Evolutionary conservation across 2,797 vertebrate species (phyloP).

Genomic region (Epinephelus coioides): DNA sequence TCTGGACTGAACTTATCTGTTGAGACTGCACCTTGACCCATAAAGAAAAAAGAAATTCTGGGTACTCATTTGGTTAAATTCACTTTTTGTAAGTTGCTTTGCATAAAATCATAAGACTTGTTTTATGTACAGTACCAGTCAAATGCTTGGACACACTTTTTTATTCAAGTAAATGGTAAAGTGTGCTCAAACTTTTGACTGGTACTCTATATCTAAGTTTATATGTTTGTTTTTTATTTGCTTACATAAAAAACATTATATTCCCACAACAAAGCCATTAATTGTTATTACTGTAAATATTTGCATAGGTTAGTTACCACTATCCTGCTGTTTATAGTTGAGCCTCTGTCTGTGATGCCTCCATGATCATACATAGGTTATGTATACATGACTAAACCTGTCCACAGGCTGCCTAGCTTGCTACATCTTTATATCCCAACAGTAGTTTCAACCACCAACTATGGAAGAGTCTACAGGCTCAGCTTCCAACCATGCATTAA

Average conservation of each 20-base stretch:
- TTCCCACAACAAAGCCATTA: neutral
- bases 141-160: no score
- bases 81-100: neutral
- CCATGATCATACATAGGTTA: neutral
- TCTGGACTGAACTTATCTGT: neutral
- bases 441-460: neutral
- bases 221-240: neutral
- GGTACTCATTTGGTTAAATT: neutral
- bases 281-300: slow-evolving; percentile 18
- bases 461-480: slow-evolving; percentile 1
- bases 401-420: neutral
- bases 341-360: slow-evolving; percentile 14
- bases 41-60: neutral
- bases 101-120: neutral
- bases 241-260: neutral
- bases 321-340: neutral
- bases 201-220: no score
- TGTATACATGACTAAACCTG: slow-evolving; percentile 38
- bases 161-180: no score
- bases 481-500: neutral
- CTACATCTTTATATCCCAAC: neutral
- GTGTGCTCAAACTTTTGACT: no score
- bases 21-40: neutral
- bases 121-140: neutral
- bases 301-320: neutral